These are phyloP conservation scores for Neoarius graeffei DNA, from an alignment of 2,113 vertebrate species.

Conservation along the genomic window DNA sequence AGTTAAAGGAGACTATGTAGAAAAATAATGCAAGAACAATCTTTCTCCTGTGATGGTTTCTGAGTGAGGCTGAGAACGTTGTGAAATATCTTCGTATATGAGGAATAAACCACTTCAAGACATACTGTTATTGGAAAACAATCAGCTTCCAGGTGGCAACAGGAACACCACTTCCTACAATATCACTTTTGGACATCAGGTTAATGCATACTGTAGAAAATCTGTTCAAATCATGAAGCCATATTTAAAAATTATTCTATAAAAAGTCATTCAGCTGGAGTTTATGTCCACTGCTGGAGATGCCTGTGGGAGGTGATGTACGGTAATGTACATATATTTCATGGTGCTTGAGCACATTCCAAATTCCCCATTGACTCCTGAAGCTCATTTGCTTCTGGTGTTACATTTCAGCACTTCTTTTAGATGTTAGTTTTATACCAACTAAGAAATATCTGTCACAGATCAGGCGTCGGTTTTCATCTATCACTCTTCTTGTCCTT, in stretches of 20 bases:
- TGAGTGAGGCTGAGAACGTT: too few species aligned
- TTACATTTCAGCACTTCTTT: background rate
- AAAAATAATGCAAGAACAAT: too few species aligned
- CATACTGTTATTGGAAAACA: background rate
- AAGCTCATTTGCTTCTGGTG: background rate
- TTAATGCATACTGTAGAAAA: background rate
- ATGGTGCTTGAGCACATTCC: background rate
- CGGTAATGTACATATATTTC: background rate
- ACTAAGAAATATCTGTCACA: background rate
- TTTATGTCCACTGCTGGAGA: background rate
- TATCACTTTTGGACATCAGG: background rate
- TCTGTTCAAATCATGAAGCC: background rate
- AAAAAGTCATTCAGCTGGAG: background rate
- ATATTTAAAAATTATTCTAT: background rate
- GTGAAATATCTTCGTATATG: too few species aligned
- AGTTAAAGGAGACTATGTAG: too few species aligned
- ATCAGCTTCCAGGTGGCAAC: background rate
- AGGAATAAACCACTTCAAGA: background rate
- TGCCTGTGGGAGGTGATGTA: background rate
- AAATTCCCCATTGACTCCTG: background rate
- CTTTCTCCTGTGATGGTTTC: too few species aligned
- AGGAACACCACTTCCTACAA: background rate
- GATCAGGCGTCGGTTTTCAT: background rate
- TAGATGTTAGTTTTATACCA: background rate
- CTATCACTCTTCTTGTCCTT: background rate